These are phyloP conservation scores for Podiceps cristatus DNA, from an alignment of 2,113 vertebrate genomes.

Conservation along the genomic window DNA sequence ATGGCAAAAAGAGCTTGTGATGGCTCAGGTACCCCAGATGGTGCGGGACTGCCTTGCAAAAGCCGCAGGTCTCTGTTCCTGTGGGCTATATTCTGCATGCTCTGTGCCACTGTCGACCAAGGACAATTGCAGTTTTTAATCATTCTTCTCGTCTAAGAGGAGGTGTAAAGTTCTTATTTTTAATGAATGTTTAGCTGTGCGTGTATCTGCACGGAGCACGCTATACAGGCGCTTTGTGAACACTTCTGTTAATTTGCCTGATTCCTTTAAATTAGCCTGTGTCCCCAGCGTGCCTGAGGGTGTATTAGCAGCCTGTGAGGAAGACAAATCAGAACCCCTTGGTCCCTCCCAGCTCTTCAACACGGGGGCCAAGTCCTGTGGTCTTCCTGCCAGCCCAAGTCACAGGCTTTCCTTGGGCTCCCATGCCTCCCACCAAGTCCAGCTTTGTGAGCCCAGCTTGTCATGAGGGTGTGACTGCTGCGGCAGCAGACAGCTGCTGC, in stretches of 20 bases:
- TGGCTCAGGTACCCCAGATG: not conserved
- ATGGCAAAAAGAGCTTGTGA: conserved; percentile 83
- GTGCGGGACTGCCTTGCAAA: not conserved
- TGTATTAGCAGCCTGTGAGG: not conserved
- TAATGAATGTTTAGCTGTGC: conserved; percentile 2
- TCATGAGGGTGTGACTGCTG: accelerated
- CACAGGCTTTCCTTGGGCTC: not conserved
- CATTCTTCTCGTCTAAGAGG: not conserved
- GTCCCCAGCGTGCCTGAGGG: not conserved
- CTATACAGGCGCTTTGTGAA: not conserved
- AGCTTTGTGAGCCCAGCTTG: not conserved
- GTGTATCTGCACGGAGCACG: not conserved
- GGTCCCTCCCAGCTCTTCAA: not conserved
- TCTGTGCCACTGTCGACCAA: not conserved
- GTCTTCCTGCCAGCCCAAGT: not conserved
- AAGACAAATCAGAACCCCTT: not conserved
- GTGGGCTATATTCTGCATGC: not conserved
- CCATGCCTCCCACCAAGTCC: accelerated
- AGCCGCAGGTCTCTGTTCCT: not conserved
- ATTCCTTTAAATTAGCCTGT: not conserved
- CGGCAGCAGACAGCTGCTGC: not conserved
- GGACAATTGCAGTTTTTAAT: conserved; percentile 26
- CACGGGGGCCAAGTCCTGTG: accelerated
- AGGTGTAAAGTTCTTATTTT: conserved; percentile 6
- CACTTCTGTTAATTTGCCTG: not conserved